These are phyloP conservation scores for Ophioninae sp. DNA, from an alignment of 2,888 invertebrate genomes.

Conservation along the genomic window DNA sequence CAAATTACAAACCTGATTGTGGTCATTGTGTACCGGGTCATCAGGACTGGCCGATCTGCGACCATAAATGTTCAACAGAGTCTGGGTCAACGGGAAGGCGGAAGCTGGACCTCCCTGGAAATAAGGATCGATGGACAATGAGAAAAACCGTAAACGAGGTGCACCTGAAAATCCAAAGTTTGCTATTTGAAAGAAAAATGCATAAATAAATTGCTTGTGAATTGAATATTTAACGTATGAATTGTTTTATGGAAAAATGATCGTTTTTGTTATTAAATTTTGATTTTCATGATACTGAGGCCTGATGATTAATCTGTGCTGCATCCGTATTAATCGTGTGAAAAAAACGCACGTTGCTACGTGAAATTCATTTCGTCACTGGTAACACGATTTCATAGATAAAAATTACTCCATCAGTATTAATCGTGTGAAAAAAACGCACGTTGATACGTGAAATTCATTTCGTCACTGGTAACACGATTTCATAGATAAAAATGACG, in stretches of 20 bases:
- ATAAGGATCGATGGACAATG: conserved; percentile 62
- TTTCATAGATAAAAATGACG: conserved; percentile 51
- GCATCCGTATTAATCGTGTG: not conserved
- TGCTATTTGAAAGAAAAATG: not conserved
- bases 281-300: not conserved
- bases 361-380: not conserved
- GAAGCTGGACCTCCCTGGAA: conserved; percentile 78
- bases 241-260: not conserved
- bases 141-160: conserved; percentile 58
- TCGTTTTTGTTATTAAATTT: not conserved
- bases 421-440: not conserved
- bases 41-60: conserved; percentile 80
- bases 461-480: not conserved
- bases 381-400: conserved; percentile 26
- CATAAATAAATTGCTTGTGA: not conserved
- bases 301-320: not conserved
- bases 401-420: conserved; percentile 31
- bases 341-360: too few species aligned
- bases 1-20: conserved; percentile 77
- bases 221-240: not conserved
- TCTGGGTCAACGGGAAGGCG: conserved; percentile 80
- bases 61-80: conserved; percentile 80
- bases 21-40: conserved; percentile 74
- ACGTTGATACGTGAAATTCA: not conserved
- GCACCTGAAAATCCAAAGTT: conserved; percentile 1